Percentiles rank a stretch among this genome's conserved stretches.
Evolutionary conservation across 1,140 invertebrate species (phyloP).

Genomic region (Bactericera cockerelli): DNA sequence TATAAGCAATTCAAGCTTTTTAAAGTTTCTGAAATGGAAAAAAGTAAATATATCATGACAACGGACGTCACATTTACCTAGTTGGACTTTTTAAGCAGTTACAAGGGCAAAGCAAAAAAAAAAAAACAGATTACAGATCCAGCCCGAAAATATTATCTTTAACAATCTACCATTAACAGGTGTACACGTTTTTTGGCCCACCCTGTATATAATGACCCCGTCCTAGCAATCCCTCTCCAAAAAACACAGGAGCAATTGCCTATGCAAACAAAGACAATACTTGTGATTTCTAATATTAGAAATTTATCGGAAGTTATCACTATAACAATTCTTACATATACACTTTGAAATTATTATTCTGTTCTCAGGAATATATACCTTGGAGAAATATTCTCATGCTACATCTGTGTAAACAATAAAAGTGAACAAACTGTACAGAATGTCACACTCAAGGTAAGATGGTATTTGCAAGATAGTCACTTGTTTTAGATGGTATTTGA

Average conservation of each 20-base stretch:
- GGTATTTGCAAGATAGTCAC: not conserved
- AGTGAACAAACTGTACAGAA: conserved; percentile 64
- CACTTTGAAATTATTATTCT: conserved; percentile 17
- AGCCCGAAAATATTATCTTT: no score
- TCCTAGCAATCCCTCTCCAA: not conserved
- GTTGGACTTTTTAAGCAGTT: no score
- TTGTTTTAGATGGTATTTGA: not conserved
- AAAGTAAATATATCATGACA: no score
- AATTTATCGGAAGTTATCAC: not conserved
- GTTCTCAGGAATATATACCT: conserved; percentile 58
- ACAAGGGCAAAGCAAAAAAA: no score
- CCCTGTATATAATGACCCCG: not conserved
- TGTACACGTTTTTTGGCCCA: not conserved
- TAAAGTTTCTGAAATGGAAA: no score
- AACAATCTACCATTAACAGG: no score
- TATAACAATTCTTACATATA: not conserved
- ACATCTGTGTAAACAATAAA: conserved; percentile 93
- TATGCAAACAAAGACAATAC: not conserved
- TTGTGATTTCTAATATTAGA: not conserved
- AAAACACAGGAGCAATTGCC: no score
- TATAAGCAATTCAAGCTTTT: no score
- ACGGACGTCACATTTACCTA: no score
- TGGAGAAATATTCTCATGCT: conserved; percentile 96
- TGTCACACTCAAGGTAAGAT: conserved; percentile 56
- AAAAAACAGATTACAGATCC: no score